Percentiles rank a stretch among this genome's conserved stretches.
These are phyloP conservation scores for Physocephala rufipes DNA, from an alignment of 2,888 invertebrate species.

Conservation along the genomic window DNA sequence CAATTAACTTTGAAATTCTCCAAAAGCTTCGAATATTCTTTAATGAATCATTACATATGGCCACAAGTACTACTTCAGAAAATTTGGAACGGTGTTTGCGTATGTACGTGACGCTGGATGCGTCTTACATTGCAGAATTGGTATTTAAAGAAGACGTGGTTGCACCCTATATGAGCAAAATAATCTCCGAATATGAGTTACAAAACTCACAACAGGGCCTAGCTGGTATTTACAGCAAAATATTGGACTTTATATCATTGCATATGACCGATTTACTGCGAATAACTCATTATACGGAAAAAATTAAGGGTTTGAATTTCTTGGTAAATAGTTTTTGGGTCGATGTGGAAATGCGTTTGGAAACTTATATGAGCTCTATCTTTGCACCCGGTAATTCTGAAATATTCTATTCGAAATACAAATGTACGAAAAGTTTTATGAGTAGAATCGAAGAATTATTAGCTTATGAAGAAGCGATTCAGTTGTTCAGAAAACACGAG, in stretches of 20 bases:
- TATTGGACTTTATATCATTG: constrained; percentile 76
- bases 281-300: constrained; percentile 67
- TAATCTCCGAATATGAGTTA: constrained; percentile 70
- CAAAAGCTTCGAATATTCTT: constrained; percentile 58
- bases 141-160: constrained; percentile 69
- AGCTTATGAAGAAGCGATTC: constrained; percentile 69
- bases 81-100: constrained; percentile 67
- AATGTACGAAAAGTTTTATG: constrained; percentile 80
- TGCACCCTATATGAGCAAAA: constrained; percentile 67
- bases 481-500: constrained; percentile 72
- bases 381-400: constrained; percentile 94
- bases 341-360: constrained; percentile 82
- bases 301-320: constrained; percentile 76
- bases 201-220: constrained; percentile 62
- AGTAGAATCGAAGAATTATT: constrained; percentile 73
- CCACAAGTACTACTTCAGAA: constrained; percentile 52
- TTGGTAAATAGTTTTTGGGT: constrained; percentile 88
- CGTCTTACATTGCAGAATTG: constrained; percentile 73
- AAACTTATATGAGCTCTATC: constrained; percentile 82
- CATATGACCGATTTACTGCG: constrained; percentile 71
- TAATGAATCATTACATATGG: constrained; percentile 59
- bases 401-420: constrained; percentile 84
- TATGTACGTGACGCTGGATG: constrained; percentile 62
- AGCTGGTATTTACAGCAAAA: constrained; percentile 75
- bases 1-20: constrained; percentile 55